These are phyloP conservation scores for Phocoena phocoena DNA, from an alignment of 2,113 vertebrate genomes.

Conservation along the genomic window DNA sequence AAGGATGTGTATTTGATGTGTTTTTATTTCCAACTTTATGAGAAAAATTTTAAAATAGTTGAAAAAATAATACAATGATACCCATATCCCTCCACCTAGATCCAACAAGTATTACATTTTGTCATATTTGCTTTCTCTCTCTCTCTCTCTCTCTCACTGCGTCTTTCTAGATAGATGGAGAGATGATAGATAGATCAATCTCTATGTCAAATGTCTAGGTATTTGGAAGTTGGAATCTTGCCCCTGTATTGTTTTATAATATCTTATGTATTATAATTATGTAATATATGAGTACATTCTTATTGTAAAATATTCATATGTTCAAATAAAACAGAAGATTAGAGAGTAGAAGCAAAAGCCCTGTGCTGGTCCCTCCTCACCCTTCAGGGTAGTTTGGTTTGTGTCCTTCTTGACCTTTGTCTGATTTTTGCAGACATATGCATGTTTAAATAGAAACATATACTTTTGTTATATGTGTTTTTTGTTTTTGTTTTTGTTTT, in stretches of 20 bases:
- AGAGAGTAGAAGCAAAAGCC: background rate
- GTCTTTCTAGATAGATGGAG: background rate
- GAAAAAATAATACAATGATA: background rate
- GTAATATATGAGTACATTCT: background rate
- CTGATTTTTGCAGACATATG: background rate
- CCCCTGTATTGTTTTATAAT: background rate
- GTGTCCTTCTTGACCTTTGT: background rate
- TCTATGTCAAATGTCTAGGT: background rate
- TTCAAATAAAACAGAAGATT: background rate
- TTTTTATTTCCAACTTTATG: constrained; percentile 7
- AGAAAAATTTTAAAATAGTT: background rate
- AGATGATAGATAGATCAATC: background rate
- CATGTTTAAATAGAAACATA: background rate
- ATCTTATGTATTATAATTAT: background rate
- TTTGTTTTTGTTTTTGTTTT: background rate
- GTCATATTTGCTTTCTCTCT: background rate
- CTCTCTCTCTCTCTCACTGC: background rate
- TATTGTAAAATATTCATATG: background rate
- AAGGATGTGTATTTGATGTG: constrained; percentile 5
- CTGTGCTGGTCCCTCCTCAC: background rate
- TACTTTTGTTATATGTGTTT: background rate
- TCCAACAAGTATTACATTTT: background rate
- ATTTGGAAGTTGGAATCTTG: constrained; percentile 25
- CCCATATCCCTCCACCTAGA: background rate
- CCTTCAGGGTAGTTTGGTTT: background rate